Percentiles rank a stretch among this genome's conserved stretches.
phyloP scores from a whole-genome alignment of 2,113 vertebrate genomes.

The Sphyrna mokarran region DNA sequence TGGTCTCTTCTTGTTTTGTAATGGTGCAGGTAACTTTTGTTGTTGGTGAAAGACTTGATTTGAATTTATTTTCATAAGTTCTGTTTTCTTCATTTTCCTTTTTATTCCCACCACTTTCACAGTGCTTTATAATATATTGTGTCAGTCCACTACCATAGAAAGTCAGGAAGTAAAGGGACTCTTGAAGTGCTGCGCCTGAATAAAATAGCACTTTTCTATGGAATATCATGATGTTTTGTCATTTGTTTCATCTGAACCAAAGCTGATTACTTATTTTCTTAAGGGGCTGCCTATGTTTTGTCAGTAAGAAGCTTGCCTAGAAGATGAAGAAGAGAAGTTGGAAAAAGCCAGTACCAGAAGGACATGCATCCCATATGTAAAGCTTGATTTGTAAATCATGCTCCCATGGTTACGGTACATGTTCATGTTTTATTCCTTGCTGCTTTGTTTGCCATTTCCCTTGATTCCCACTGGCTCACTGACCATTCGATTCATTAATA shows the following conservation, averaged over 20 bases:
- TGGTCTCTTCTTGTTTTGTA: not conserved
- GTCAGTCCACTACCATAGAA: not conserved
- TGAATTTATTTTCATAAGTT: not conserved
- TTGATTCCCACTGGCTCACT: too few relatives aligned
- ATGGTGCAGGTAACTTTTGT: not conserved
- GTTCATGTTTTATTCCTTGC: too few relatives aligned
- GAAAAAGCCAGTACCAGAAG: not conserved
- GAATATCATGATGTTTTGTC: not conserved
- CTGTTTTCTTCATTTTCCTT: not conserved
- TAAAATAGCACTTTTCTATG: constrained; percentile 31
- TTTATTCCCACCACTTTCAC: not conserved
- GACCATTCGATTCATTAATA: too few relatives aligned
- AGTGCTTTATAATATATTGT: not conserved
- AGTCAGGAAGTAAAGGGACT: not conserved
- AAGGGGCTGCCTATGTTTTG: not conserved
- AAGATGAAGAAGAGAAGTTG: not conserved
- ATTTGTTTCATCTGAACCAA: not conserved
- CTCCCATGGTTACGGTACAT: too few relatives aligned
- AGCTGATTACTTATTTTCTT: not conserved
- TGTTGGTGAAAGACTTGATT: not conserved
- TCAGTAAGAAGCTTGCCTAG: not conserved
- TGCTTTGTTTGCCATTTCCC: too few relatives aligned
- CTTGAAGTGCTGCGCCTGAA: not conserved
- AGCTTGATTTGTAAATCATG: too few relatives aligned
- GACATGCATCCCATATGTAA: too few relatives aligned